A percentile compares a stretch with the other conserved stretches of the same genome.
phyloP scores from a whole-genome alignment of 2,113 vertebrate genomes.

The Dascyllus trimaculatus region DNA sequence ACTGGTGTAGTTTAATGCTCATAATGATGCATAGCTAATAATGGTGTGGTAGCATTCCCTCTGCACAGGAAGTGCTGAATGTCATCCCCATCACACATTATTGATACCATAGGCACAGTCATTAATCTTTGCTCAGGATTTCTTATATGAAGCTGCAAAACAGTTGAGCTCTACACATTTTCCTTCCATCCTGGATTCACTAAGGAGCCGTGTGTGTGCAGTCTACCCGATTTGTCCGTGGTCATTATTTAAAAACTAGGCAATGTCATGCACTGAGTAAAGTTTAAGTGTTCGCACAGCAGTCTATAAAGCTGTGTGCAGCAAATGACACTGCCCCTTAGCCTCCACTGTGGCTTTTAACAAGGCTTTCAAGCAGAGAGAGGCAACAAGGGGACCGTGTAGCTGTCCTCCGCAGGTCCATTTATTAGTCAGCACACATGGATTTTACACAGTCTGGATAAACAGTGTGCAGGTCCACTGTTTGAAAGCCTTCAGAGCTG shows the following conservation, averaged over 20 bases:
- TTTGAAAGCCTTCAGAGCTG: slow-evolving; percentile 2
- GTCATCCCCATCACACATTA: neutral
- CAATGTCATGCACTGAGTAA: slow-evolving; percentile 8
- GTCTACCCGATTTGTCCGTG: neutral
- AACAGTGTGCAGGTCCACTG: slow-evolving; percentile 1
- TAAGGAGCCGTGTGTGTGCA: neutral
- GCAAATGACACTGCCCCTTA: slow-evolving; percentile 43
- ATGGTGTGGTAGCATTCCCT: neutral
- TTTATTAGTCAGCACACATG: slow-evolving; percentile 41
- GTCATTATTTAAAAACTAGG: slow-evolving; percentile 11
- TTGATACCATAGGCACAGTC: no score
- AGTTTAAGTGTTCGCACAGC: slow-evolving; percentile 36
- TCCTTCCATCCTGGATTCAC: slow-evolving; percentile 2
- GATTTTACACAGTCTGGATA: slow-evolving; percentile 14
- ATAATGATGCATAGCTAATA: slow-evolving; percentile 23
- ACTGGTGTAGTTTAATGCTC: neutral
- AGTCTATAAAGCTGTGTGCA: slow-evolving; percentile 45
- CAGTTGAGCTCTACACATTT: neutral
- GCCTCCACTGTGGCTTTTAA: slow-evolving; percentile 43
- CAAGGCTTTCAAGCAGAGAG: slow-evolving; percentile 32
- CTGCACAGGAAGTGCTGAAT: neutral
- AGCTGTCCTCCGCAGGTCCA: slow-evolving; percentile 22
- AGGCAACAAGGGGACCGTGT: slow-evolving; percentile 30
- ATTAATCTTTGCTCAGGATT: neutral
- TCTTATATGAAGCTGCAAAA: neutral